Evolutionary conservation across 2,888 invertebrate species (phyloP).

Genomic region (Synergus itoensis): DNA sequence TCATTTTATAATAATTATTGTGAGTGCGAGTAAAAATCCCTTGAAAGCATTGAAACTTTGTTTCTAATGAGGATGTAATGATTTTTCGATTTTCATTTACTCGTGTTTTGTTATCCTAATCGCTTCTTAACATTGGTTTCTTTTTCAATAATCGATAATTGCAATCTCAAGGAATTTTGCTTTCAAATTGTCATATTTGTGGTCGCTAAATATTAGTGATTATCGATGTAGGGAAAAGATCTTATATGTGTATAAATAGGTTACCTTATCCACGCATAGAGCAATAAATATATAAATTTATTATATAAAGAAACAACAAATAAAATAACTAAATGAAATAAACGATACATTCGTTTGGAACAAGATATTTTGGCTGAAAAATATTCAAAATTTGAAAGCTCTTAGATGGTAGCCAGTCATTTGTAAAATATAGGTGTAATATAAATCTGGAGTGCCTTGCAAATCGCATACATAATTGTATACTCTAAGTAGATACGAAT

Average conservation of each 20-base stretch:
- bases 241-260: slow-evolving; percentile 36
- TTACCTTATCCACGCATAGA: slow-evolving; percentile 15
- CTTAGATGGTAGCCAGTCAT: slow-evolving; percentile 55
- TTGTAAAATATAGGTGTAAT: slow-evolving; percentile 76
- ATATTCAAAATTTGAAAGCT: background rate
- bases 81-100: slow-evolving; percentile 30
- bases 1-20: slow-evolving; percentile 25
- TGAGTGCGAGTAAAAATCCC: slow-evolving; percentile 18
- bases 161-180: slow-evolving; percentile 7
- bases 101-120: slow-evolving; percentile 24
- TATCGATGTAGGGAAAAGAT: slow-evolving; percentile 52
- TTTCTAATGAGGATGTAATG: background rate
- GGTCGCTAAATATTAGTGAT: slow-evolving; percentile 52
- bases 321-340: slow-evolving; percentile 43
- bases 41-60: slow-evolving; percentile 6
- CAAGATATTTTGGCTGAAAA: slow-evolving; percentile 37
- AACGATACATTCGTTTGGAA: slow-evolving; percentile 29
- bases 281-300: slow-evolving; percentile 3
- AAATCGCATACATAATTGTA: slow-evolving; percentile 69
- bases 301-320: background rate
- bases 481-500: slow-evolving; percentile 65
- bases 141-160: slow-evolving; percentile 3
- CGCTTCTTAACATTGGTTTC: slow-evolving; percentile 11
- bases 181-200: slow-evolving; percentile 25
- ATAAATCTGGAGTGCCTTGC: slow-evolving; percentile 78